phyloP scores from a whole-genome alignment of 1,140 invertebrate genomes.

The Zaprionus ghesquierei region DNA sequence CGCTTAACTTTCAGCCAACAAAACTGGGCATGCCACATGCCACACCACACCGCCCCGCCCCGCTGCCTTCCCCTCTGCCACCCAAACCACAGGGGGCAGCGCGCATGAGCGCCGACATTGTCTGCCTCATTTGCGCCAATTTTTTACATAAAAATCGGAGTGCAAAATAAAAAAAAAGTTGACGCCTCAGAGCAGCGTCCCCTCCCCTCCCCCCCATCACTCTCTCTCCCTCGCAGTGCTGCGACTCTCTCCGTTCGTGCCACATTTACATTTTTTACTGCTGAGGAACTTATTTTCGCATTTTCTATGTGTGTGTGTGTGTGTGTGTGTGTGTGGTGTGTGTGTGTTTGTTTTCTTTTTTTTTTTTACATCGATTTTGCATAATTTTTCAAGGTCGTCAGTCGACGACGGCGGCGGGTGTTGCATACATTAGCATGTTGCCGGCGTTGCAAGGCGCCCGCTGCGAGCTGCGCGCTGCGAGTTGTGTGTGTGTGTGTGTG shows the following conservation, averaged over 20 bases:
- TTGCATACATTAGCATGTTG: conserved; percentile 81
- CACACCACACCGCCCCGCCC: conserved; percentile 11
- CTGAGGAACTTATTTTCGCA: conserved; percentile 79
- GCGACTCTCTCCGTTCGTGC: conserved; percentile 44
- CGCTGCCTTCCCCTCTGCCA: neutral
- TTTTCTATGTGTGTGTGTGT: conserved; percentile 68
- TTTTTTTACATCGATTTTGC: conserved; percentile 78
- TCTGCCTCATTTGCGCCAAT: conserved; percentile 80
- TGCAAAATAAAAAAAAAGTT: conserved; percentile 46
- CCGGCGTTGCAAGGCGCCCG: conserved; percentile 49
- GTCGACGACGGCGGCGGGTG: conserved; percentile 67
- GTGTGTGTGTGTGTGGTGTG: conserved; percentile 42
- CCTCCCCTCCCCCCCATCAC: neutral
- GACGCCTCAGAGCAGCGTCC: conserved; percentile 28
- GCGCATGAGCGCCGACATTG: conserved; percentile 79
- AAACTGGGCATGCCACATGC: conserved; percentile 33
- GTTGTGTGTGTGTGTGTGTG: conserved; percentile 17
- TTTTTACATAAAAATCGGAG: conserved; percentile 73
- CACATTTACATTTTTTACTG: conserved; percentile 76
- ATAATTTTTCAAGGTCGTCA: conserved; percentile 81
- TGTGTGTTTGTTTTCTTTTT: conserved; percentile 35
- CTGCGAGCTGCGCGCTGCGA: conserved; percentile 34
- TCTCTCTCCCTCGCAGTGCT: neutral
- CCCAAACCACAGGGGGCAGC: conserved; percentile 21
- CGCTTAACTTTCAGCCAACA: conserved; percentile 71